A percentile compares a stretch with the other conserved stretches of the same genome.
phyloP scores from a whole-genome alignment of 2,888 invertebrate species.

The Zhuqinia jingwanae region DNA sequence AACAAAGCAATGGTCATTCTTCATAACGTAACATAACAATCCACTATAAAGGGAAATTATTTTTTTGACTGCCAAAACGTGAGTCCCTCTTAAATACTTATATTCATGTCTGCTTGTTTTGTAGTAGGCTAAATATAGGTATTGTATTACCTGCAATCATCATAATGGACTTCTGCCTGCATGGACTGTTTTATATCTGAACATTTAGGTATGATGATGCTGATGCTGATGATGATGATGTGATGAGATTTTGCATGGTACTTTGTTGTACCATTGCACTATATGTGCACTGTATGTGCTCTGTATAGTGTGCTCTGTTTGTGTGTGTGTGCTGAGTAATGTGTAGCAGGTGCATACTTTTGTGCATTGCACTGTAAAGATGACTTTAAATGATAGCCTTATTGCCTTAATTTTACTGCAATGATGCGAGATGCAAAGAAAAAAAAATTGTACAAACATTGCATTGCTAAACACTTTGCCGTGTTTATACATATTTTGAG shows the following conservation, averaged over 20 bases:
- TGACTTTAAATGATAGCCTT: conserved; percentile 69
- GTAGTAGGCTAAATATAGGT: conserved; percentile 7
- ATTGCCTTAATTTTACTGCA: conserved; percentile 31
- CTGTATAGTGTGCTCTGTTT: not conserved
- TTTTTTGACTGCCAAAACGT: not conserved
- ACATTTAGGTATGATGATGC: not conserved
- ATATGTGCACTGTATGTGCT: too few species aligned
- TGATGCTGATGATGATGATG: not conserved
- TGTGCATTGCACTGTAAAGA: conserved; percentile 68
- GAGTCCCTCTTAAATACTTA: not conserved
- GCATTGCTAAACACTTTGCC: not conserved
- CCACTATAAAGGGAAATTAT: not conserved
- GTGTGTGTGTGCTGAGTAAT: not conserved
- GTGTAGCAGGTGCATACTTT: conserved; percentile 54
- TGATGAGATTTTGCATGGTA: too few species aligned
- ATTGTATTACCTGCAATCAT: not conserved
- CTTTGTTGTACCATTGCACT: too few species aligned
- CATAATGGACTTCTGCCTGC: not conserved
- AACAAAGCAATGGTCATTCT: not conserved
- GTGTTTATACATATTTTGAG: not conserved
- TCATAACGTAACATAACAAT: too few species aligned
- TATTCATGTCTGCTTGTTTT: not conserved
- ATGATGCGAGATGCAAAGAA: too few species aligned
- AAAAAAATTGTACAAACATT: too few species aligned
- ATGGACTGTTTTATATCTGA: not conserved